Percentiles rank a stretch among this genome's conserved stretches.
Conservation (phyloP, 2,113 vertebrate genomes). For the Megatriorchis doriae region DNA sequence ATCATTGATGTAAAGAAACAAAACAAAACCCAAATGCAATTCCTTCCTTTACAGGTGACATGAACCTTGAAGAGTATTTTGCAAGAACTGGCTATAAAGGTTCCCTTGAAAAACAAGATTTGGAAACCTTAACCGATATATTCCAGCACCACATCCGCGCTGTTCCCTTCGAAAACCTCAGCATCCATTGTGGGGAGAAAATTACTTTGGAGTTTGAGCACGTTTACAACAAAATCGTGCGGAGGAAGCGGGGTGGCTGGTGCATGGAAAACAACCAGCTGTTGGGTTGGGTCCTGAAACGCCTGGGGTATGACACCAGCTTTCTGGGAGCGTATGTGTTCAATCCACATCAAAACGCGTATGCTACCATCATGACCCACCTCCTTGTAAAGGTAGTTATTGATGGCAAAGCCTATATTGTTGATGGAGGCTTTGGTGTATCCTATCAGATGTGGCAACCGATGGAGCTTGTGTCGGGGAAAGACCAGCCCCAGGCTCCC, state of each 20-base stretch:
- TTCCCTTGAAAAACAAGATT: constrained; percentile 69
- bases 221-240: constrained; percentile 79
- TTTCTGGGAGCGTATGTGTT: constrained; percentile 74
- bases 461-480: constrained; percentile 80
- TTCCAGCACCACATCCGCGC: constrained; percentile 79
- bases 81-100: constrained; percentile 80
- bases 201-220: constrained; percentile 73
- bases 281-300: constrained; percentile 81
- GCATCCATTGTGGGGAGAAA: constrained; percentile 81
- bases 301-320: constrained; percentile 75
- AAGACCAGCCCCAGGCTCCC: constrained; percentile 77
- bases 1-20: constrained; percentile 3
- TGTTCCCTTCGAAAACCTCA: constrained; percentile 87
- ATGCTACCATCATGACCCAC: constrained; percentile 67
- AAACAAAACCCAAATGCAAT: neutral
- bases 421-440: constrained; percentile 83
- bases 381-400: constrained; percentile 75
- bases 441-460: constrained; percentile 84
- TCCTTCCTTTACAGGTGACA: constrained; percentile 58
- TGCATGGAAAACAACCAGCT: constrained; percentile 87
- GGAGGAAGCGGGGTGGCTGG: constrained; percentile 79
- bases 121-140: constrained; percentile 77
- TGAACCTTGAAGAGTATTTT: constrained; percentile 86
- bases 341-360: constrained; percentile 11
- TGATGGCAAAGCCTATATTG: constrained; percentile 71